These are phyloP conservation scores for Strigamia crassipes DNA, from an alignment of 2,888 invertebrate genomes.

Conservation along the genomic window DNA sequence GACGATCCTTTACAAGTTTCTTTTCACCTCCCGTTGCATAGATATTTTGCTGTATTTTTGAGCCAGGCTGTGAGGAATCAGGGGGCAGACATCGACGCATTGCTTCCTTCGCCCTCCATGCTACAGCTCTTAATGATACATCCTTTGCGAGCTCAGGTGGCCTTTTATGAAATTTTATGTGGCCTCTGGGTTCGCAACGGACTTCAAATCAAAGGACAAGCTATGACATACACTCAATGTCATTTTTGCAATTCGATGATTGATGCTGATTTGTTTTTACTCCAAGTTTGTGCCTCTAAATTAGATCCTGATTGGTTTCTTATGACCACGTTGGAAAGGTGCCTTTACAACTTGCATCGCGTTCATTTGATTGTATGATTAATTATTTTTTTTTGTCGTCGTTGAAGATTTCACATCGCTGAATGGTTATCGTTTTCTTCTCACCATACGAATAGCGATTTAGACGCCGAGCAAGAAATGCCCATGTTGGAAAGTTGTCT, in stretches of 20 bases:
- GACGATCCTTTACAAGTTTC: slow-evolving; percentile 71
- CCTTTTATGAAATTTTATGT: slow-evolving; percentile 91
- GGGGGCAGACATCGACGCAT: slow-evolving; percentile 71
- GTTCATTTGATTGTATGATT: slow-evolving; percentile 12
- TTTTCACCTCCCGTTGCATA: slow-evolving; percentile 95
- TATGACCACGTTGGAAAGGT: slow-evolving; percentile 86
- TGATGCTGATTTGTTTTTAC: slow-evolving; percentile 92
- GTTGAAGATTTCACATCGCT: slow-evolving; percentile 76
- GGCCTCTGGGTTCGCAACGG: slow-evolving; percentile 97
- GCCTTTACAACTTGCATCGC: slow-evolving; percentile 59
- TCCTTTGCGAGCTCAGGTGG: slow-evolving; percentile 89
- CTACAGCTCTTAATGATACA: slow-evolving; percentile 85
- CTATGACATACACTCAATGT: slow-evolving; percentile 98
- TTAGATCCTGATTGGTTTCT: slow-evolving; percentile 81
- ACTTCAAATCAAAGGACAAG: slow-evolving; percentile 96
- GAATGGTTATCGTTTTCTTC: slow-evolving; percentile 68
- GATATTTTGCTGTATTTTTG: slow-evolving; percentile 85
- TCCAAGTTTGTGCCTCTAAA: slow-evolving; percentile 90
- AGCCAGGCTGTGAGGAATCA: slow-evolving; percentile 85
- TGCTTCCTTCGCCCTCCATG: slow-evolving; percentile 78
- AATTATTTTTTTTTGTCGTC: slow-evolving; percentile 38
- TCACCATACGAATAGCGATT: slow-evolving; percentile 61
- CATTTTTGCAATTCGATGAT: slow-evolving; percentile 99
- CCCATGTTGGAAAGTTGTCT: slow-evolving; percentile 91
- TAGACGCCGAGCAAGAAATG: slow-evolving; percentile 81